phyloP scores from a whole-genome alignment of 1,140 invertebrate genomes.

The Zaprionus ghesquierei region DNA sequence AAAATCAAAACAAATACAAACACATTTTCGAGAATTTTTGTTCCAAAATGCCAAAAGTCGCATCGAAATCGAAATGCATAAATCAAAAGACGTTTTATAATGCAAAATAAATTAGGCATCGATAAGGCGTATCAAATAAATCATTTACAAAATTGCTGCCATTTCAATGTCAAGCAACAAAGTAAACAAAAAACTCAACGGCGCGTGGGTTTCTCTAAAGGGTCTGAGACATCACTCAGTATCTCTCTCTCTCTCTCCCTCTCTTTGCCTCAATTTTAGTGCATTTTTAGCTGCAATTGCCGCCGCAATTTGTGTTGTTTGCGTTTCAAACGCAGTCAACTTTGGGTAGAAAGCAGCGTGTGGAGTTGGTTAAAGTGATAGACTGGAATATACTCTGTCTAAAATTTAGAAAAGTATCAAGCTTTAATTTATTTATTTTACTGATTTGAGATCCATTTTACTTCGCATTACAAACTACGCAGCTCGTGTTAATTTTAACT shows the following conservation, averaged over 20 bases:
- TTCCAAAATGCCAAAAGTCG: constrained; percentile 41
- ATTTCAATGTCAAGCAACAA: constrained; percentile 67
- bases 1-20: constrained; percentile 11
- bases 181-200: constrained; percentile 29
- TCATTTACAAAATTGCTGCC: constrained; percentile 38
- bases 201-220: constrained; percentile 42
- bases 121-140: constrained; percentile 22
- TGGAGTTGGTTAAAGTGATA: not conserved
- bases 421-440: not conserved
- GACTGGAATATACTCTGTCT: not conserved
- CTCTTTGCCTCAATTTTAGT: constrained; percentile 23
- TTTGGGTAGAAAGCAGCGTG: constrained; percentile 10
- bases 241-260: not conserved
- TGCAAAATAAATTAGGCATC: constrained; percentile 17
- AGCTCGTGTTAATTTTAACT: not conserved
- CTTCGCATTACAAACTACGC: not conserved
- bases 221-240: not conserved
- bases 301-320: constrained; percentile 32
- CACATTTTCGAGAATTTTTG: constrained; percentile 11
- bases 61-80: constrained; percentile 16
- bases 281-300: constrained; percentile 25
- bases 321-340: constrained; percentile 14
- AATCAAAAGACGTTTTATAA: constrained; percentile 7
- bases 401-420: no score
- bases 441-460: not conserved